These are phyloP conservation scores for Hydrophis major DNA, from an alignment of 2,797 vertebrate species.

Conservation along the genomic window DNA sequence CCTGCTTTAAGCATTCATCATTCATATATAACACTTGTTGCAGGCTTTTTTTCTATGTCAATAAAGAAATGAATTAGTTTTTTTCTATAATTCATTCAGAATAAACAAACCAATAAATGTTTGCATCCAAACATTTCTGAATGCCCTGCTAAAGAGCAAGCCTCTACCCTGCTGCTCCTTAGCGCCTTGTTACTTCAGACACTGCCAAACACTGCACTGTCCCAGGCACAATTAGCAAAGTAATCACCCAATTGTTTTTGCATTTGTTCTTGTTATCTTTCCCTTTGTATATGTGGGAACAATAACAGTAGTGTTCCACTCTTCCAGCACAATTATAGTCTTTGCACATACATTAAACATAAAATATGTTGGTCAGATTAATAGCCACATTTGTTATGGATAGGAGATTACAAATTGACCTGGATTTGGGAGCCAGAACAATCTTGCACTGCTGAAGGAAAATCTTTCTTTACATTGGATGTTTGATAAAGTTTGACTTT, in stretches of 20 bases:
- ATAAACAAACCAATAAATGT: background rate
- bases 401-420: slow-evolving; percentile 21
- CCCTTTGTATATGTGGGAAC: background rate
- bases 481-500: background rate
- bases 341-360: background rate
- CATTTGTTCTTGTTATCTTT: background rate
- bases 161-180: background rate
- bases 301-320: background rate
- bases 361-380: slow-evolving; percentile 45
- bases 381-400: slow-evolving; percentile 17
- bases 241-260: background rate
- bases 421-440: background rate
- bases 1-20: background rate
- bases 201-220: background rate
- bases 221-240: background rate
- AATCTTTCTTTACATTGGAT: background rate
- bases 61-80: background rate
- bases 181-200: background rate
- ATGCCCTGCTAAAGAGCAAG: background rate
- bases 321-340: background rate
- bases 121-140: background rate
- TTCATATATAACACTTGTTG: background rate
- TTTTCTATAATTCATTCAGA: background rate
- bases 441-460: slow-evolving; percentile 8
- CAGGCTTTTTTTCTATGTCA: background rate